Base-by-base conservation (phyloP, 2,888 invertebrate genomes). In the Cosmia trapezina region DNA sequence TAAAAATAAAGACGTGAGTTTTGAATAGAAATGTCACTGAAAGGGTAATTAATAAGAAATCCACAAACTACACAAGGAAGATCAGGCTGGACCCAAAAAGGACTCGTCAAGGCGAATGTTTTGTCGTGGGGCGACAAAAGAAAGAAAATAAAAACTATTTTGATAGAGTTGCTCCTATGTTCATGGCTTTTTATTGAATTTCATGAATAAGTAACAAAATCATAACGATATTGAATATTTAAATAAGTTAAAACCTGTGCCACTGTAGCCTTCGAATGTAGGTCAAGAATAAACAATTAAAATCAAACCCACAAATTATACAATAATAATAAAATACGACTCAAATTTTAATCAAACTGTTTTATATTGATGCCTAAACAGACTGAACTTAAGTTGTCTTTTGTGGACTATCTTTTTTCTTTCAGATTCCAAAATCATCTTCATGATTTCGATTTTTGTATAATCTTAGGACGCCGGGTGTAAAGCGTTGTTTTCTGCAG, bases 231-330 rank as follows among this genome's bases (percentile, higher is more conserved):
- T 61, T 62, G 53, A 65, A 65, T 57, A 73, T 78, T 73, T 43
- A 63, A 64, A 75, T 56, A 57, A 57, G 1, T 37, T 53, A 17
- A 68, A 56, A 33, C 47, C 41, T 65, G 22, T 43, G 51, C 56
- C 37, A 51, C 56, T 3, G n/a, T 37, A 71, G 64, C 81, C 72
- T 79, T 67, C 60, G 12, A 56, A 76, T 68, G 64, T 79, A 71
- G 81, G 81, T 79, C 76, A 79, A 68, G 71, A 60, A 60, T 62
- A 47, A 65, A 53, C 47, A 57, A 78, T 64, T 47, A 68, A 75
- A 70, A 60, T 54, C 53, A 28, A 54, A 68, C 4, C n/a, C 17
- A 47, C 9, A 63, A 64, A 59, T n/a, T n/a, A 76, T 51, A 62
- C 14, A 70, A 33, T 28, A 28, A 28, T 28, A 28, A 28, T 47